Conservation (phyloP, 2,797 vertebrate genomes). For the Chelidonichthys spinosus region DNA sequence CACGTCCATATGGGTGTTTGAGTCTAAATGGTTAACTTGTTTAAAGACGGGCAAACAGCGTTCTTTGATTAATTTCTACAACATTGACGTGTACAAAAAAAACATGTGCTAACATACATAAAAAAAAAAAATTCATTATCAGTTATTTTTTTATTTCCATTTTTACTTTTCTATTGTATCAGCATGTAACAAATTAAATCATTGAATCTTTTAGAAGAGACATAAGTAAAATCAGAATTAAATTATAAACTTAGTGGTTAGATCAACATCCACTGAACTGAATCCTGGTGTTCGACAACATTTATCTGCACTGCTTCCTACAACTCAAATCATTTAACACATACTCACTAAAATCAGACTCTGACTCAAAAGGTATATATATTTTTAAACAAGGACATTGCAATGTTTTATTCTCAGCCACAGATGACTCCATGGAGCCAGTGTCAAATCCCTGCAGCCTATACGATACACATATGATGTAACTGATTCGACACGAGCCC, state of each 20-base stretch:
- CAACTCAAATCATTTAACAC: not conserved
- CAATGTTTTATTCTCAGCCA: conserved; percentile 58
- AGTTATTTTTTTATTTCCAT: too few relatives aligned
- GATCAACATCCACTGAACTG: not conserved
- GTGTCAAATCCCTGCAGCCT: conserved; percentile 61
- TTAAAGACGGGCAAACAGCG: not conserved
- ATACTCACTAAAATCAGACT: conserved; percentile 9
- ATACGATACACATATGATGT: conserved; percentile 54
- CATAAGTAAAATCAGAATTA: not conserved
- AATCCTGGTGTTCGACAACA: not conserved
- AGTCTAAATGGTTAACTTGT: not conserved
- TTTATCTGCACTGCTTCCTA: not conserved
- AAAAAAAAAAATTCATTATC: too few relatives aligned
- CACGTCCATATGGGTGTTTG: not conserved
- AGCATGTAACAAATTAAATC: not conserved
- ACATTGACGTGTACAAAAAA: not conserved
- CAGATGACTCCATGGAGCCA: conserved; percentile 24
- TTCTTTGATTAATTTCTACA: not conserved
- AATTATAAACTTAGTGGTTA: not conserved
- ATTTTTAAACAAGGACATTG: conserved; percentile 30
- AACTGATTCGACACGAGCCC: conserved; percentile 44
- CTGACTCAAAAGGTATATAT: not conserved
- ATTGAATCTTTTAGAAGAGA: not conserved
- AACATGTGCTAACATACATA: not conserved
- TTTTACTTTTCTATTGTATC: not conserved